These are phyloP conservation scores for Theristicus caerulescens DNA, from an alignment of 2,113 vertebrate genomes.

Conservation along the genomic window DNA sequence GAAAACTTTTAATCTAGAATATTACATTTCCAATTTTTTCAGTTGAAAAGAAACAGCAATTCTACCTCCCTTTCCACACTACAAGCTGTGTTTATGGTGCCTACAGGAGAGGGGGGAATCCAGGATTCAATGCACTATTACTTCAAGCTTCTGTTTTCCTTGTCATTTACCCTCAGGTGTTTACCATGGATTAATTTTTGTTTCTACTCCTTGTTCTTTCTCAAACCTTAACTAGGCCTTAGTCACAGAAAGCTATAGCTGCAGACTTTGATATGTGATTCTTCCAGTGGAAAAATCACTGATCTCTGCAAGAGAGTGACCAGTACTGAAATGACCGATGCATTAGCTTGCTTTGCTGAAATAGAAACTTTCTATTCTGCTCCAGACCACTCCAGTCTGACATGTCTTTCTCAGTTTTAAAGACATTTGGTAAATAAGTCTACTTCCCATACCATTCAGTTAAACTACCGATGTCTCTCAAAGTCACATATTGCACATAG, in stretches of 20 bases:
- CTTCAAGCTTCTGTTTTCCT: neutral
- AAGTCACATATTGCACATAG: neutral
- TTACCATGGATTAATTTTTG: neutral
- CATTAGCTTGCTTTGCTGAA: neutral
- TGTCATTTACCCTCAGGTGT: neutral
- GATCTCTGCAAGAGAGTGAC: neutral
- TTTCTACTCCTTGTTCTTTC: neutral
- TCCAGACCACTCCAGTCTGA: neutral
- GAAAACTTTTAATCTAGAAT: neutral
- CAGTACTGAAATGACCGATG: fast-evolving
- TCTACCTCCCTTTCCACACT: neutral
- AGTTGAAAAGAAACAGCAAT: neutral
- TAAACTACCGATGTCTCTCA: neutral
- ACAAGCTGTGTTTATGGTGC: neutral
- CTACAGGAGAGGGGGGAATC: neutral
- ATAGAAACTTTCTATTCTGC: neutral
- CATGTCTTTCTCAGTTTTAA: neutral
- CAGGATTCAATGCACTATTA: neutral
- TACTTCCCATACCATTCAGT: neutral
- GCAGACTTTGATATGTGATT: neutral
- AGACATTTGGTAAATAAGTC: neutral
- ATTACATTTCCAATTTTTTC: neutral
- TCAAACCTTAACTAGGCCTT: neutral
- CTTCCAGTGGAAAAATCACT: neutral
- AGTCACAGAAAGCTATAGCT: neutral